A percentile compares a stretch with the other conserved stretches of the same genome.
Conservation (phyloP, 2,797 vertebrate species). For the Enteromius argenteus region DNA sequence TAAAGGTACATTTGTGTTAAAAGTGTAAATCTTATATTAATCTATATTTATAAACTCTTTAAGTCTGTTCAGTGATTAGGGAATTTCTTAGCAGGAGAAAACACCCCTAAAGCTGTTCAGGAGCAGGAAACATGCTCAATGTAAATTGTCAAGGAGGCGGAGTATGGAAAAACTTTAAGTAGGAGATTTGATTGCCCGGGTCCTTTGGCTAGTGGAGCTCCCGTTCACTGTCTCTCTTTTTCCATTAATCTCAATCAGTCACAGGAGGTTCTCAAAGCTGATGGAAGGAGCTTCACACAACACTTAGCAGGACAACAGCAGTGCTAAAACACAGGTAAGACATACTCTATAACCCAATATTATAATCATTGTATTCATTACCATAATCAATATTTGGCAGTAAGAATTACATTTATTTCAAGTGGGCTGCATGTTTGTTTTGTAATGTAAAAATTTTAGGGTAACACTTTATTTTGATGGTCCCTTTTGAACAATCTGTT, state of each 20-base stretch:
- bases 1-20: background rate
- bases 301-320: constrained; percentile 58
- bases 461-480: too few relatives aligned
- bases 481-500: too few relatives aligned
- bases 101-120: background rate
- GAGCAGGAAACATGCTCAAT: background rate
- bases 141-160: constrained; percentile 49
- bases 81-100: background rate
- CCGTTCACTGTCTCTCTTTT: constrained; percentile 65
- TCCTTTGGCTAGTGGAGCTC: constrained; percentile 72
- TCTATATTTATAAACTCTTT: background rate
- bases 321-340: constrained; percentile 68
- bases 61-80: background rate
- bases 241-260: constrained; percentile 61
- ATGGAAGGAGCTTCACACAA: constrained; percentile 69
- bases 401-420: background rate
- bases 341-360: background rate
- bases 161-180: constrained; percentile 71
- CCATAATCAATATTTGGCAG: background rate
- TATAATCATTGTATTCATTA: background rate
- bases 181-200: constrained; percentile 72
- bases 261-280: constrained; percentile 63
- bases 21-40: background rate
- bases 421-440: background rate
- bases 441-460: background rate